Evolutionary conservation across 2,113 vertebrate species (phyloP).

Genomic region (Numenius arquata): DNA sequence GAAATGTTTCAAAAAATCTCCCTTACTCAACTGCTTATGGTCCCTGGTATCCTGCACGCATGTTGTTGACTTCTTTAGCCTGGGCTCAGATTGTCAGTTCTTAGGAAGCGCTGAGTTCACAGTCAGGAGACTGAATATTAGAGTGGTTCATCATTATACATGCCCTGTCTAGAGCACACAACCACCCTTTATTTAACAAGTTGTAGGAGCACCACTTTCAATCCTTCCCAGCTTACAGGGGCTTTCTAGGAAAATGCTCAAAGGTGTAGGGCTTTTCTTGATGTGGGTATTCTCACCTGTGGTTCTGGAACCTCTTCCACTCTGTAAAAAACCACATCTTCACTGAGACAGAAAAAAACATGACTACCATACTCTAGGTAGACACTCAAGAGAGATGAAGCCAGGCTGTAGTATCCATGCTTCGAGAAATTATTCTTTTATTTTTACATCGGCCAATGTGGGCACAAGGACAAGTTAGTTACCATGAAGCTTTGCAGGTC

Average conservation of each 20-base stretch:
- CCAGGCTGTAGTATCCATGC: not conserved
- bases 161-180: rapidly evolving
- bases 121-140: not conserved
- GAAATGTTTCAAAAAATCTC: not conserved
- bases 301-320: not conserved
- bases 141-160: not conserved
- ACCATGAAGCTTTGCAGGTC: not conserved
- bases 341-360: not conserved
- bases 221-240: not conserved
- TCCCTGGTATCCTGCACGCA: not conserved
- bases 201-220: not conserved
- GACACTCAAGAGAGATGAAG: not conserved
- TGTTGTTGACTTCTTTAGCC: not conserved
- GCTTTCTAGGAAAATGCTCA: not conserved
- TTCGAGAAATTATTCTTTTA: not conserved
- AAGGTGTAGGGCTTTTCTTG: not conserved
- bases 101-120: not conserved
- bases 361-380: not conserved
- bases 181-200: not conserved
- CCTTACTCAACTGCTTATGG: not conserved
- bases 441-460: not conserved
- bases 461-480: not conserved
- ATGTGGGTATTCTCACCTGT: not conserved
- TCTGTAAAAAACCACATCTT: not conserved
- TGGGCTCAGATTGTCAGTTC: not conserved